Percentiles rank a stretch among this genome's conserved stretches.
phyloP scores from a whole-genome alignment of 2,888 invertebrate genomes.

The Agapostemon virescens region DNA sequence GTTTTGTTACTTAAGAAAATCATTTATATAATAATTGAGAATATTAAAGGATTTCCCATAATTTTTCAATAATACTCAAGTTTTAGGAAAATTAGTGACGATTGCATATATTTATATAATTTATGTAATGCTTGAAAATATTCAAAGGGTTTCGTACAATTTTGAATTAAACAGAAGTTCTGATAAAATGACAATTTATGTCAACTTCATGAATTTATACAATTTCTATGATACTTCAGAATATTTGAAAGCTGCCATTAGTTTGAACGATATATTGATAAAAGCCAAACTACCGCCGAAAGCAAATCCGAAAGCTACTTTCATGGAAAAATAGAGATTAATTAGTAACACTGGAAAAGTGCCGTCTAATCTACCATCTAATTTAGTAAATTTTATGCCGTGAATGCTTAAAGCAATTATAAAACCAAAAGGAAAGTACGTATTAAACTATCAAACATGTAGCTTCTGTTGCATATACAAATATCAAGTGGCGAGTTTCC shows the following conservation, averaged over 20 bases:
- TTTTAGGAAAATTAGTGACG: no score
- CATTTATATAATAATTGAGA: no score
- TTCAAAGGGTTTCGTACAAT: no score
- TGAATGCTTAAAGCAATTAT: not conserved
- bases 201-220: no score
- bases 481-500: not conserved
- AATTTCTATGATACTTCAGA: not conserved
- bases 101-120: not conserved
- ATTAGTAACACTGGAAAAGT: not conserved
- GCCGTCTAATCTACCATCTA: constrained; percentile 6
- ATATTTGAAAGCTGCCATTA: not conserved
- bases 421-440: not conserved
- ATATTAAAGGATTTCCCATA: not conserved
- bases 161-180: no score
- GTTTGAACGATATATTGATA: not conserved
- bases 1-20: no score
- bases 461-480: not conserved
- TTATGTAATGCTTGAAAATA: not conserved
- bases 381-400: not conserved
- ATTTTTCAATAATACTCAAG: no score
- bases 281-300: not conserved
- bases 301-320: not conserved
- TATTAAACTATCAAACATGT: not conserved
- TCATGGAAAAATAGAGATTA: not conserved
- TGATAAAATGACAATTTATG: no score